These are phyloP conservation scores for Gymnarchus niloticus DNA, from an alignment of 2,113 vertebrate species.

Conservation along the genomic window DNA sequence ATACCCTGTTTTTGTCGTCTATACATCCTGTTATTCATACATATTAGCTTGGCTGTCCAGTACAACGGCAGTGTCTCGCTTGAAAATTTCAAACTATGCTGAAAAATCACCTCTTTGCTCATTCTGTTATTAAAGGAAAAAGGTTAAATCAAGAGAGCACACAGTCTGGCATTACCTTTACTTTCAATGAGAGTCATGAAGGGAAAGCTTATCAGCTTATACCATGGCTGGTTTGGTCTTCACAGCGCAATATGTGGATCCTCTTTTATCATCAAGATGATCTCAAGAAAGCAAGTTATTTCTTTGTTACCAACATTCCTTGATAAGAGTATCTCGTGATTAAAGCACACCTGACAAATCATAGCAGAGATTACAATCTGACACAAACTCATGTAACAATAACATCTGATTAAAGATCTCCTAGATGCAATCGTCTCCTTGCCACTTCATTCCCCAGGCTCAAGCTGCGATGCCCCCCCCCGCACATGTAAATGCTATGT, in stretches of 20 bases:
- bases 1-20: background rate
- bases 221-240: background rate
- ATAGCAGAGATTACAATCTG: background rate
- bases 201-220: background rate
- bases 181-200: background rate
- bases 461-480: background rate
- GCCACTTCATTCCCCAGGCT: background rate
- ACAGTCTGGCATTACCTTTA: background rate
- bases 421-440: no score
- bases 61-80: background rate
- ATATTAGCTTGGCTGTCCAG: background rate
- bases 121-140: no score
- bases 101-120: no score
- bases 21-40: background rate
- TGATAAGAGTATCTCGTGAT: background rate
- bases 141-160: background rate
- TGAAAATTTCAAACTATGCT: no score
- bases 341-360: background rate
- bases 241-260: no score
- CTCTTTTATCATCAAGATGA: no score
- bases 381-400: background rate
- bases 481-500: no score
- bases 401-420: background rate
- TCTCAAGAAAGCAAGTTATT: background rate
- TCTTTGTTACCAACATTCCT: background rate